Evolutionary conservation across 1,140 invertebrate species (phyloP).

Genomic region (Saccostrea glomerata): DNA sequence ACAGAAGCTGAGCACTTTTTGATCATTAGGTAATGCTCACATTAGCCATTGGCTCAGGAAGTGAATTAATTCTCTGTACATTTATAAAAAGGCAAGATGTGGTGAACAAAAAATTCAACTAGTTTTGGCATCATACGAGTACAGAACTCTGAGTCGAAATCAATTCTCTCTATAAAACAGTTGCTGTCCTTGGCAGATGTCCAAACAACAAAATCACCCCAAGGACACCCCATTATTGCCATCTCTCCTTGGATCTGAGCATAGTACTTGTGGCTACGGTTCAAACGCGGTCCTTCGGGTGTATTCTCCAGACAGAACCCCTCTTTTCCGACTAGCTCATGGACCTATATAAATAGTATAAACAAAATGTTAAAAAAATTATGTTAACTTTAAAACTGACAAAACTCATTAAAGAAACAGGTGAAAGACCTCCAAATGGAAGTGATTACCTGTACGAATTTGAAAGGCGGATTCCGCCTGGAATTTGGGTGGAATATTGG

Average conservation of each 20-base stretch:
- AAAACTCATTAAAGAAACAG: no score
- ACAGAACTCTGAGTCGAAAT: slow-evolving; percentile 26
- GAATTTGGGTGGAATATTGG: no score
- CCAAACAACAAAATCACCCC: slow-evolving; percentile 51
- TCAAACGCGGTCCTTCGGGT: not conserved
- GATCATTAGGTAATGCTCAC: no score
- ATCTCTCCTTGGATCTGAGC: slow-evolving; percentile 40
- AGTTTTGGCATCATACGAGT: slow-evolving; percentile 25
- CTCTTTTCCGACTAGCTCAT: not conserved
- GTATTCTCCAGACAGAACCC: slow-evolving; percentile 5
- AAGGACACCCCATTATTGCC: slow-evolving; percentile 18
- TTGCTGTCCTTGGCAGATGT: slow-evolving; percentile 23
- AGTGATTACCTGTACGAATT: no score
- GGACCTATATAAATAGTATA: not conserved
- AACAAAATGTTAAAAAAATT: not conserved
- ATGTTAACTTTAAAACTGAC: not conserved
- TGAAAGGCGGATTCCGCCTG: no score
- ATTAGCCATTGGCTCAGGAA: no score
- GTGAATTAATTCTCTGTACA: no score
- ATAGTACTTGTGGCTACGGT: slow-evolving; percentile 32
- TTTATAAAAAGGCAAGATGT: not conserved
- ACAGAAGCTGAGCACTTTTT: no score
- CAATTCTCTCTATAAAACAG: slow-evolving; percentile 42
- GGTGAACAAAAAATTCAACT: slow-evolving; percentile 9
- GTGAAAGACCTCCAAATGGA: no score